Base-by-base conservation (phyloP, 2,113 vertebrate species). In the Marmota flaviventris region DNA sequence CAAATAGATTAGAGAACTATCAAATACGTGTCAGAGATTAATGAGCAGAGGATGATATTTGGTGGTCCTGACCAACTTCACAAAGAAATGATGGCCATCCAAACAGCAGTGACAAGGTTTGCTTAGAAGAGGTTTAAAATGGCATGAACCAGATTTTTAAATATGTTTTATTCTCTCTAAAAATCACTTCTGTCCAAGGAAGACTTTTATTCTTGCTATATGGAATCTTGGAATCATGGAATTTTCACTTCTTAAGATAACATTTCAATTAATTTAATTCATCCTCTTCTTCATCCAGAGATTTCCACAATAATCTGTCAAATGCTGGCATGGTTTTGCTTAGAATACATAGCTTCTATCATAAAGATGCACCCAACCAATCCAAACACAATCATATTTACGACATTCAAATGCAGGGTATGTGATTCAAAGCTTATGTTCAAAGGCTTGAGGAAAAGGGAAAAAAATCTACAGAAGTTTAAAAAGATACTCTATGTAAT, bases 351-450 rank as follows among this genome's bases (percentile, higher is more conserved):
- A n/a, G 83, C 73, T 97, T 95, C 84, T 82, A 82, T 88, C 87
- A 45, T 90, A 89, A 92, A 93, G 72, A 93, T 56, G 53, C 45
- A 87, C n/a, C 92, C 67, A 81, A 78, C 37, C 92, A 92, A 90
- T 82, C 92, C 93, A 96, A 98, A 96, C 53, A 88, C 78, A 95
- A 92, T 85, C 56, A 20, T 69, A 92, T 87, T 97, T 97, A 93
- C 84, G 86, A 83, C 76, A 79, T 72, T 88, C 82, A 97, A 78
- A 95, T 82, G 67, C 45, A 89, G 37, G 73, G 51, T 45, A n/a
- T 90, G 72, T 90, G 93, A 95, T 91, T 56, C 70, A 75, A 95
- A 92, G 78, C 94, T 97, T 85, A 93, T 73, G 73, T 51, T 98
- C 76, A 90, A 72, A 93, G 63, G 16, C 61, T 95, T 91, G 65